Base-by-base conservation (phyloP, 2,888 invertebrate species). In the Drosophila fungiperda region DNA sequence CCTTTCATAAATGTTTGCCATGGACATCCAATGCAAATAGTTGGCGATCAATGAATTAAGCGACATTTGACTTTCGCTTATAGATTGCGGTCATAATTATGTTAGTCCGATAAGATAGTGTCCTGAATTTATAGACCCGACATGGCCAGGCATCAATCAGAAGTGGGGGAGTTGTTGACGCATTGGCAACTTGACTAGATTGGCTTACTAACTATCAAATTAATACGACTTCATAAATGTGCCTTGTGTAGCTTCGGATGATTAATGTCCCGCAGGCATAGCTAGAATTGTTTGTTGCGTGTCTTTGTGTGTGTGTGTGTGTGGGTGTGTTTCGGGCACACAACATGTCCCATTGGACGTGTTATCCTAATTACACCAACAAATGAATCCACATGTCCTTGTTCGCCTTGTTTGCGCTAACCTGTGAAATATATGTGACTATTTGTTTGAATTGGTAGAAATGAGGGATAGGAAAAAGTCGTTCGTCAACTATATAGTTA, bases 151-250 rank as follows among this genome's bases (percentile, higher is more conserved):
- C 59, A 15, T 62, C 53, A 40, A 42, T 50, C 23, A 9, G 17
- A 20, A 35, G 62, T 73, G 74, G 55, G 69, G 62, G 69, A 38
- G 78, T 40, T 58, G 23, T 53, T 49, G 52, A 73, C 65, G 65
- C 12, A 29, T 23, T 12, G 36, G 23, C 35, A 32, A n/a, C 7
- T 15, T 86, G 86, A 90, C 79, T 76, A 55, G 67, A 67, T 64
- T 52, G 45, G 68, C 64, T 29, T 80, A 78, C 75, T 89, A 75
- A 76, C 65, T 86, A 75, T 82, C 83, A 86, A 86, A 84, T 90
- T 83, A 84, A 81, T 66, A 76, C 67, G 68, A 79, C 64, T 87
- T 82, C 75, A 83, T 76, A 67, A 69, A 74, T 68, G 61, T 68
- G 63, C 57, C 74, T 8, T 61, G 65, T 68, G 36, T 67, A 45